Conservation (phyloP, 2,888 invertebrate genomes). For the Lissocephala sabroskyi region DNA sequence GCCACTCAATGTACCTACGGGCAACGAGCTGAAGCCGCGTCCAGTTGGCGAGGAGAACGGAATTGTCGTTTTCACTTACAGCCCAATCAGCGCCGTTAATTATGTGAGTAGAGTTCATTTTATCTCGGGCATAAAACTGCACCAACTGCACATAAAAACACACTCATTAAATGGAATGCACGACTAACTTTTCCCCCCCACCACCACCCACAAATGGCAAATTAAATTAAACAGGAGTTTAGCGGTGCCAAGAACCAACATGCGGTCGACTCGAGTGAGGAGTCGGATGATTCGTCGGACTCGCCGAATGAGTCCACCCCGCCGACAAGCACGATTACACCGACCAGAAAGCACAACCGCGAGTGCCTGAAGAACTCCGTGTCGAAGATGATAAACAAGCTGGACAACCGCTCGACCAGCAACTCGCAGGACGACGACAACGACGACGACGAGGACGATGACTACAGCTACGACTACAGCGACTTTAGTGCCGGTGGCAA, state of each 20-base stretch:
- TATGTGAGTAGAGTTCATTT: constrained; percentile 90
- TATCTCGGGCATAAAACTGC: too few relatives aligned
- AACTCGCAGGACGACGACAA: constrained; percentile 65
- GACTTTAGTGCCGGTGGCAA: constrained; percentile 28
- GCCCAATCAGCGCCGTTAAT: constrained; percentile 89
- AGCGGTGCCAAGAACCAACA: constrained; percentile 25
- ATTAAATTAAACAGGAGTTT: not conserved
- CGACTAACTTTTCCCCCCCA: too few relatives aligned
- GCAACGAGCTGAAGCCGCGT: constrained; percentile 86
- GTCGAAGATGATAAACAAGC: constrained; percentile 51
- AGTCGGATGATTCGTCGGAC: constrained; percentile 68
- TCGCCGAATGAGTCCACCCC: constrained; percentile 64
- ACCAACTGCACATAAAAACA: too few relatives aligned
- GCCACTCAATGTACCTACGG: constrained; percentile 84
- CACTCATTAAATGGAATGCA: too few relatives aligned
- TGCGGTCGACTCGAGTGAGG: constrained; percentile 62
- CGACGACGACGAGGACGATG: constrained; percentile 55
- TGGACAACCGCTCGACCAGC: constrained; percentile 61
- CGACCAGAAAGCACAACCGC: constrained; percentile 24
- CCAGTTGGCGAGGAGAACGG: constrained; percentile 91
- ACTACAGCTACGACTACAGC: constrained; percentile 39
- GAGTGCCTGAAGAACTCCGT: constrained; percentile 42
- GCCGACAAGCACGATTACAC: constrained; percentile 33
- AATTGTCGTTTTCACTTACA: constrained; percentile 86
- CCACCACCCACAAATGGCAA: constrained; percentile 28